Evolutionary conservation across 2,113 vertebrate species (phyloP), one percentile per base, ranked within the genome.

Genomic region (Puma concolor): DNA sequence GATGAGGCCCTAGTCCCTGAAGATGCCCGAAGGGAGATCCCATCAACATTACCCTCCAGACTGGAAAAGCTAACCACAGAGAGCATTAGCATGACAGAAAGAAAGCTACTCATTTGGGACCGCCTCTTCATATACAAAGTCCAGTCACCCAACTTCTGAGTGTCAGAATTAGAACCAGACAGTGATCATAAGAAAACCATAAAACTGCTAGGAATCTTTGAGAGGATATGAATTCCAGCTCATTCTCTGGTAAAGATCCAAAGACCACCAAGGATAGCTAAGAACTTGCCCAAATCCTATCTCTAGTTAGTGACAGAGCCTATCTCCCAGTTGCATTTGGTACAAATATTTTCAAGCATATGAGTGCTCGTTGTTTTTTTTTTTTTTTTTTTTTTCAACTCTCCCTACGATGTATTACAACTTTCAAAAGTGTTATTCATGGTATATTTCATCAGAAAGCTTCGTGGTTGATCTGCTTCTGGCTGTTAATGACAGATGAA

Each of bases 401-500:
- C 23, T 93, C 41, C 60, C 11, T 90, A 88, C 41, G 52, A 48
- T 94, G 21, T 54, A 57, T 79, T 92, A 60, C 19, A 83, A 64
- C 63, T 91, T 83, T 88, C 44, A 57, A 60, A 83, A 89, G 71
- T 25, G 5, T 66, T 69, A 84, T 95, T 80, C 76, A 84, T 94
- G 69, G 21, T 50, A n/a, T 60, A 88, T 54, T 93, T 84, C 33
- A 63, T 88, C 44, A 33, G 63, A 93, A 64, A 60, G 13, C 71
- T 97, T 38, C n/a, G 54, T 54, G 31, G 71, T 83, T 96, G 48
- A 74, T 93, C 81, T 93, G 12, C 64, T 91, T 91, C 29, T 77
- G 79, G 21, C 76, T 89, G 12, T 74, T 91, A 66, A 94, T 95
- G 85, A 87, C 50, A 80, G 69, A 80, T 95, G 63, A 94, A 72